Conservation (phyloP, 2,113 vertebrate genomes). For the Misgurnus mizolepis region DNA sequence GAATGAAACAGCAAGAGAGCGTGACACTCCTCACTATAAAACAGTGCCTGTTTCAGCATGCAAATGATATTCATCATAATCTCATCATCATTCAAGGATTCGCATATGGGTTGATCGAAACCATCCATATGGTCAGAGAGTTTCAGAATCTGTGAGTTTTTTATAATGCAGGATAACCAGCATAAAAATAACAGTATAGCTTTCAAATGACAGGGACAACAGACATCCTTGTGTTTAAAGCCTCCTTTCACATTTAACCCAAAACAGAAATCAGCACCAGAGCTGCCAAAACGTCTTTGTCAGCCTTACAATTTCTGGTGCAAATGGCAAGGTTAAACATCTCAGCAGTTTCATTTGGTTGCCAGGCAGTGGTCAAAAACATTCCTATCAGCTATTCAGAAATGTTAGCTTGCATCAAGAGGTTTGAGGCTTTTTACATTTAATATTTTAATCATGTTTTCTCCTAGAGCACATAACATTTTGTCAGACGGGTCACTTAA, state of each 20-base stretch:
- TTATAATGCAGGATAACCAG: background rate
- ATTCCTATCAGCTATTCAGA: background rate
- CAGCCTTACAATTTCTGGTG: background rate
- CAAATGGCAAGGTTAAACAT: slow-evolving; percentile 29
- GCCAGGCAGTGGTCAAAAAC: slow-evolving; percentile 28
- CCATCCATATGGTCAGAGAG: background rate
- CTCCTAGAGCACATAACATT: background rate
- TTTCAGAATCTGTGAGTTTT: background rate
- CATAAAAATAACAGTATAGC: background rate
- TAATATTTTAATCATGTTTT: slow-evolving; percentile 2
- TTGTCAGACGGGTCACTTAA: background rate
- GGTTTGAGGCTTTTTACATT: slow-evolving; percentile 9
- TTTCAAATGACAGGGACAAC: no score
- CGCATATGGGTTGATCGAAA: slow-evolving; percentile 33
- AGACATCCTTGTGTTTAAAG: background rate
- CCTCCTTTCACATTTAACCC: slow-evolving; percentile 4
- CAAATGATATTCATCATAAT: slow-evolving; percentile 40
- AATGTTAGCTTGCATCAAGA: background rate
- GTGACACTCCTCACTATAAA: slow-evolving; percentile 1
- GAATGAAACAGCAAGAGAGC: slow-evolving; percentile 34
- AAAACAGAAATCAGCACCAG: background rate
- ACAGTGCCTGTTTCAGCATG: slow-evolving; percentile 30
- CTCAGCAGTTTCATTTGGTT: background rate
- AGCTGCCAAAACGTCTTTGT: slow-evolving; percentile 22
- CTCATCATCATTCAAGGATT: slow-evolving; percentile 30